Evolutionary conservation across 1,140 invertebrate genomes (phyloP).

Genomic region (Homarus americanus): DNA sequence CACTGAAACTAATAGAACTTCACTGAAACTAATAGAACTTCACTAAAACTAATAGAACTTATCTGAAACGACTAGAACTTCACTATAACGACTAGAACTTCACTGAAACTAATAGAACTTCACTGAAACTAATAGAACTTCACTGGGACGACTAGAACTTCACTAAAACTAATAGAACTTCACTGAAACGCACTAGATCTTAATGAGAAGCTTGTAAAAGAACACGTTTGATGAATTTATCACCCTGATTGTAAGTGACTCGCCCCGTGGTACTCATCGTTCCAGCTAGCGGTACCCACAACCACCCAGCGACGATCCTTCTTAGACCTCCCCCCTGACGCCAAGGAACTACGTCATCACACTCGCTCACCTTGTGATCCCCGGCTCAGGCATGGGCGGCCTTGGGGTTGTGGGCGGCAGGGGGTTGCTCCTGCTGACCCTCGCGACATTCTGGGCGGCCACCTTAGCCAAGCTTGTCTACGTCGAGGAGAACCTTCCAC

Average conservation of each 20-base stretch:
- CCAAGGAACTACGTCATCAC: not conserved
- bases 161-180: no score
- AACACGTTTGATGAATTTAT: no score
- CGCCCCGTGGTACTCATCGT: not conserved
- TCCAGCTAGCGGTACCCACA: not conserved
- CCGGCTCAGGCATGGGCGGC: constrained; percentile 11
- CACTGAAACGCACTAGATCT: no score
- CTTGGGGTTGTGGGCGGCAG: not conserved
- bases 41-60: no score
- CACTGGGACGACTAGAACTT: no score
- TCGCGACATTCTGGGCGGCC: constrained; percentile 8
- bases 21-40: no score
- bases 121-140: no score
- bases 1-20: no score
- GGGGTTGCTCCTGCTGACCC: constrained; percentile 2
- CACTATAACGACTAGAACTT: no score
- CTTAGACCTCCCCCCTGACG: not conserved
- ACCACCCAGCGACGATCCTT: not conserved
- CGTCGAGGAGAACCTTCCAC: constrained; percentile 60
- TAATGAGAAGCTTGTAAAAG: no score
- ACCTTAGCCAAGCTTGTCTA: constrained; percentile 46
- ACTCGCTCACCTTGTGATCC: not conserved
- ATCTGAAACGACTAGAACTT: no score
- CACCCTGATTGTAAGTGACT: not conserved
- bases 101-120: no score